Percentiles rank a stretch among this genome's conserved stretches.
Conservation (phyloP, 2,888 invertebrate genomes). For the Campoletis raptor region DNA sequence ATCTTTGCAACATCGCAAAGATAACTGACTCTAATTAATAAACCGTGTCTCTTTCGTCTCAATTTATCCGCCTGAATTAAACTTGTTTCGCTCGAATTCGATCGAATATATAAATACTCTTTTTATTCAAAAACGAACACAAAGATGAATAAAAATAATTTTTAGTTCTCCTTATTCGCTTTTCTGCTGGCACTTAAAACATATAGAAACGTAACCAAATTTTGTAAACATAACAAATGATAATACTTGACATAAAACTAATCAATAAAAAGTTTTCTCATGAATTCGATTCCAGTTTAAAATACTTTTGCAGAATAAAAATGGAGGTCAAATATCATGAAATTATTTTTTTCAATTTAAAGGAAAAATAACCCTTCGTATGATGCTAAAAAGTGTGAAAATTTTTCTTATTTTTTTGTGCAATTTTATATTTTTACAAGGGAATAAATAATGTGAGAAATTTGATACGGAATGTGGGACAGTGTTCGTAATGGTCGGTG, state of each 20-base stretch:
- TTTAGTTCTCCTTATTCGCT: background rate
- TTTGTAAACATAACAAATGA: background rate
- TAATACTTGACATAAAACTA: background rate
- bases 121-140: background rate
- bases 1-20: background rate
- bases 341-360: no score
- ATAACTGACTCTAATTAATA: constrained; percentile 26
- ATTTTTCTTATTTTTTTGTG: background rate
- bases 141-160: background rate
- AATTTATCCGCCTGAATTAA: background rate
- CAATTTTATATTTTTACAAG: background rate
- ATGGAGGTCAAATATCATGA: no score
- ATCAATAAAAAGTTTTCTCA: background rate
- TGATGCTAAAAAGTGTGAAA: background rate
- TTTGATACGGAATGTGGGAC: background rate
- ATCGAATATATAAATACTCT: background rate
- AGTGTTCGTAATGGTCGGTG: background rate
- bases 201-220: background rate
- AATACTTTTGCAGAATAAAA: no score
- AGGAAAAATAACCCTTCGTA: background rate
- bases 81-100: background rate
- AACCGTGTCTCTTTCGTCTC: constrained; percentile 6
- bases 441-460: background rate
- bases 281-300: background rate
- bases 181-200: background rate